phyloP scores from a whole-genome alignment of 2,888 invertebrate species.

The Noctua fimbriata region DNA sequence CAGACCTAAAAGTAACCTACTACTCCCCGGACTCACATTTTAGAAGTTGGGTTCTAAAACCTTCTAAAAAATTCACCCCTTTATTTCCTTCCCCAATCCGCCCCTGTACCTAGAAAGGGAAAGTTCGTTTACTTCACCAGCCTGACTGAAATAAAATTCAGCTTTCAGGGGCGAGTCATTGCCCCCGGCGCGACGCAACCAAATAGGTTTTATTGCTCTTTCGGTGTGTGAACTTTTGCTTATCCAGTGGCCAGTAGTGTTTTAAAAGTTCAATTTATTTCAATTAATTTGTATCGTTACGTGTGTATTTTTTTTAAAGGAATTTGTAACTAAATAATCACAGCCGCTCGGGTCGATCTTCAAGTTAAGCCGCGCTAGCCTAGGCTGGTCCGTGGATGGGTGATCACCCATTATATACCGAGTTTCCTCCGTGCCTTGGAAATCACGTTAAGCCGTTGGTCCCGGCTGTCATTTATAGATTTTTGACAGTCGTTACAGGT shows the following conservation, averaged over 20 bases:
- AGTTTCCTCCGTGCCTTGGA: too few relatives aligned
- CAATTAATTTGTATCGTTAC: background rate
- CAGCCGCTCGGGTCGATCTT: too few relatives aligned
- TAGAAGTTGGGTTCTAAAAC: background rate
- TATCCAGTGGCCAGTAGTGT: conserved; percentile 6
- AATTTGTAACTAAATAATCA: too few relatives aligned
- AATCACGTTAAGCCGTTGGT: too few relatives aligned
- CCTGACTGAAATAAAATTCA: conserved; percentile 81
- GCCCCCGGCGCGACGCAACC: conserved; percentile 71
- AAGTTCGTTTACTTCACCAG: conserved; percentile 81
- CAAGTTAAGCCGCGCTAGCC: too few relatives aligned
- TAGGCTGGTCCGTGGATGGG: too few relatives aligned
- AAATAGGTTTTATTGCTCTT: conserved; percentile 67
- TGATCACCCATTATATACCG: too few relatives aligned
- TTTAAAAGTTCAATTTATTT: background rate
- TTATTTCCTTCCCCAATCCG: conserved; percentile 54
- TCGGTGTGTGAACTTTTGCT: conserved; percentile 59
- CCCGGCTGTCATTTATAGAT: too few relatives aligned
- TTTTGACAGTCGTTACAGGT: too few relatives aligned
- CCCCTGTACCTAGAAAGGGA: conserved; percentile 75
- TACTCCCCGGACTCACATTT: background rate
- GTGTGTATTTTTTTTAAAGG: too few relatives aligned
- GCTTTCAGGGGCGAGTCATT: conserved; percentile 71
- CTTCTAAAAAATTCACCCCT: conserved; percentile 13
- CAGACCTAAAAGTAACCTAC: background rate